phyloP scores from a whole-genome alignment of 2,888 invertebrate genomes.

The Ormia ochracea region DNA sequence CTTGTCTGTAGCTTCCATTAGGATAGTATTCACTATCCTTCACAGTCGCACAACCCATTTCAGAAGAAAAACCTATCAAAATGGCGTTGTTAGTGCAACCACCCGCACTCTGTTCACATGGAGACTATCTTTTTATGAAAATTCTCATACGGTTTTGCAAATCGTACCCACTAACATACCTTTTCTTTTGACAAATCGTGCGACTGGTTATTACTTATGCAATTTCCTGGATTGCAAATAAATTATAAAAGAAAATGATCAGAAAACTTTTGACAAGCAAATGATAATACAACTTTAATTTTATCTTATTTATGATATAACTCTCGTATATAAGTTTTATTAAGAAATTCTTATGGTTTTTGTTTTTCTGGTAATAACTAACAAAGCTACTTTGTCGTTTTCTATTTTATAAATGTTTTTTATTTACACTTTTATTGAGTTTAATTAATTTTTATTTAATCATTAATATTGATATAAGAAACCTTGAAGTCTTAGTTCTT shows the following conservation, averaged over 20 bases:
- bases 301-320: slow-evolving; percentile 27
- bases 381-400: slow-evolving; percentile 60
- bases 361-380: slow-evolving; percentile 36
- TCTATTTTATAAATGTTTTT: slow-evolving; percentile 25
- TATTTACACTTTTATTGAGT: slow-evolving; percentile 17
- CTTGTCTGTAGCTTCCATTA: too few species aligned
- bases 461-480: slow-evolving; percentile 57
- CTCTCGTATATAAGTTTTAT: slow-evolving; percentile 42
- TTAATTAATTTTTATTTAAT: not conserved
- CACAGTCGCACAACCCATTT: too few species aligned
- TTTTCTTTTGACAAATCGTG: too few species aligned
- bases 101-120: too few species aligned
- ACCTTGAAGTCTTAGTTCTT: slow-evolving; percentile 52
- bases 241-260: not conserved
- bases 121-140: too few species aligned
- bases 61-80: too few species aligned
- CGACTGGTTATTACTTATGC: too few species aligned
- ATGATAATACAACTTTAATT: not conserved
- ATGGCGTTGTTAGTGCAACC: too few species aligned
- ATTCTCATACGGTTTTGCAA: too few species aligned
- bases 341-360: not conserved
- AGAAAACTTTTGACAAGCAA: not conserved
- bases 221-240: not conserved
- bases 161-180: too few species aligned
- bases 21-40: too few species aligned